phyloP scores from a whole-genome alignment of 2,113 vertebrate species.

The Octodon degus region DNA sequence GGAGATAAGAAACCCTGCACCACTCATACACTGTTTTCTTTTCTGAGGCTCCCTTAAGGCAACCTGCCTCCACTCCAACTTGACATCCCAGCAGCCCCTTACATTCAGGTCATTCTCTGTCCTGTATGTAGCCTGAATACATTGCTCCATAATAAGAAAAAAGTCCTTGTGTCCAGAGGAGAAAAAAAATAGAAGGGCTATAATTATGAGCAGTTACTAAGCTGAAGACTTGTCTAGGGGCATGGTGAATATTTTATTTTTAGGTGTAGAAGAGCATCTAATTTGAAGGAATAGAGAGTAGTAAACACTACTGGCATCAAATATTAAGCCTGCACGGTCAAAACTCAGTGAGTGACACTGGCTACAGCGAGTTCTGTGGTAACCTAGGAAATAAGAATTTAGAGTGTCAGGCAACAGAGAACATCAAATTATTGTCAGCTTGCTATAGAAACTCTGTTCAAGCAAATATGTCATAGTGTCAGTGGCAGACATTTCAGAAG shows the following conservation, averaged over 20 bases:
- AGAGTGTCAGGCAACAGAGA: constrained; percentile 64
- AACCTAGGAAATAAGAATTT: constrained; percentile 69
- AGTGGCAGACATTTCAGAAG: constrained; percentile 55
- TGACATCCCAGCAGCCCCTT: not conserved
- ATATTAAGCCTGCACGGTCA: constrained; percentile 1
- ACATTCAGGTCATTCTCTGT: too few species aligned
- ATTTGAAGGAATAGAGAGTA: constrained; percentile 55
- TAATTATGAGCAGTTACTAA: constrained; percentile 28
- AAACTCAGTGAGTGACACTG: not conserved
- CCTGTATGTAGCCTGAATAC: fast-evolving
- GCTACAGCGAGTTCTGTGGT: constrained; percentile 16
- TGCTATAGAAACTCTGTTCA: constrained; percentile 42
- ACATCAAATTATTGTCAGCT: constrained; percentile 72
- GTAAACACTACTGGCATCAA: constrained; percentile 26
- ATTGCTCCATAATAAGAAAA: not conserved
- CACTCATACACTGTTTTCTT: not conserved
- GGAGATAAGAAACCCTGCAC: not conserved
- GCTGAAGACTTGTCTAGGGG: constrained; percentile 58
- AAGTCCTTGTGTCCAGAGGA: not conserved
- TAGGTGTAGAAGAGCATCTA: not conserved
- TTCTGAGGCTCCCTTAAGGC: constrained; percentile 14
- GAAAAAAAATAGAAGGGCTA: constrained; percentile 46
- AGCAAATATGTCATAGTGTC: constrained; percentile 50
- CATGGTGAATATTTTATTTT: constrained; percentile 47
- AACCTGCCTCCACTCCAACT: not conserved